These are phyloP conservation scores for Neogale vison DNA, from an alignment of 2,113 vertebrate genomes.

Conservation along the genomic window DNA sequence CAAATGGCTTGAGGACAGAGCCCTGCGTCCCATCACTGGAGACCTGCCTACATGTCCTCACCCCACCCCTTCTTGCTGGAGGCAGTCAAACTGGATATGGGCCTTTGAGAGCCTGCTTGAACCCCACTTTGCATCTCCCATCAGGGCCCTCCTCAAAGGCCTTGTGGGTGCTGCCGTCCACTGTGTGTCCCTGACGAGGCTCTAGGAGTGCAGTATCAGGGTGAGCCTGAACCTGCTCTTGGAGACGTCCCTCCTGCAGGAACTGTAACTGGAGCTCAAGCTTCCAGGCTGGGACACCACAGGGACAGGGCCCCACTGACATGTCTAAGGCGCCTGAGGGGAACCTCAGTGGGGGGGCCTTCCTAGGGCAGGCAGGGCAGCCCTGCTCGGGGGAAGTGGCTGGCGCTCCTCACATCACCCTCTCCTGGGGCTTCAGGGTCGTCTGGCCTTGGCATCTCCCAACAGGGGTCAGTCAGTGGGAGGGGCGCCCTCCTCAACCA, in stretches of 20 bases:
- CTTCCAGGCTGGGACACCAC: background rate
- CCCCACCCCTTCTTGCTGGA: background rate
- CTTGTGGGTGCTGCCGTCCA: rapidly evolving
- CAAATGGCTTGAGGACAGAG: background rate
- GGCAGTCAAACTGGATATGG: rapidly evolving
- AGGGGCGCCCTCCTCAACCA: rapidly evolving
- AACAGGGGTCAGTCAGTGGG: background rate
- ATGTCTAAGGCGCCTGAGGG: rapidly evolving
- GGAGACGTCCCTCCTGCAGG: no score
- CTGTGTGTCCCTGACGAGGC: background rate
- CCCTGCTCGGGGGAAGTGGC: background rate
- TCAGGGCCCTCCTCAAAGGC: no score
- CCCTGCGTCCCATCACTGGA: rapidly evolving
- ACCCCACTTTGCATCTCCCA: background rate
- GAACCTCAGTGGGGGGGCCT: background rate
- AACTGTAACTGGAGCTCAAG: background rate
- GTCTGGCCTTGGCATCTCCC: background rate
- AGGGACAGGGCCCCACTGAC: background rate
- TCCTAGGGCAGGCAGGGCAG: background rate
- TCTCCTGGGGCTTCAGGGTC: background rate
- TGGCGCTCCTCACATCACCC: no score
- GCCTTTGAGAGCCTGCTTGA: background rate
- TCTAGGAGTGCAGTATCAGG: no score
- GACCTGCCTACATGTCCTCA: rapidly evolving
- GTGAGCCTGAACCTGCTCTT: background rate